phyloP scores from a whole-genome alignment of 2,113 vertebrate species.

The Hippocampus zosterae region DNA sequence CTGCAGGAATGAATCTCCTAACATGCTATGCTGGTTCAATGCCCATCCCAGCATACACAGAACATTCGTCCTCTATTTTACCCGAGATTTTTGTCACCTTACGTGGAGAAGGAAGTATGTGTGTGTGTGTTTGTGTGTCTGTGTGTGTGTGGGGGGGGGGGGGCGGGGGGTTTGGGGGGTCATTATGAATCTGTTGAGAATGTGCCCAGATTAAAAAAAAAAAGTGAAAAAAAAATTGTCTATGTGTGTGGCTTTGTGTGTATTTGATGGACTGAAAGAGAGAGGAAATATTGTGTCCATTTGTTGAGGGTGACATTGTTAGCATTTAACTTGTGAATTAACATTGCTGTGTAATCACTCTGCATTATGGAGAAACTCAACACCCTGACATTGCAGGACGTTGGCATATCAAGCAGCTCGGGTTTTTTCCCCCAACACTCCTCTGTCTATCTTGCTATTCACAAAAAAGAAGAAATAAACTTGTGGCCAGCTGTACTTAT shows the following conservation, averaged over 20 bases:
- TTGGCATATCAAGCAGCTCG: slow-evolving; percentile 31
- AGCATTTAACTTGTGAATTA: slow-evolving; percentile 37
- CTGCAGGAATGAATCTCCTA: too few relatives aligned
- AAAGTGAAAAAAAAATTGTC: too few relatives aligned
- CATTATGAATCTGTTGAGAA: too few relatives aligned
- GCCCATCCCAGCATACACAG: too few relatives aligned
- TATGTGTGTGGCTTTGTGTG: background rate
- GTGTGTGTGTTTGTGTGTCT: too few relatives aligned
- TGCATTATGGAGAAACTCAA: slow-evolving; percentile 46
- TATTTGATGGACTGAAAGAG: background rate
- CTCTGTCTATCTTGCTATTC: background rate
- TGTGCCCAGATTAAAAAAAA: too few relatives aligned
- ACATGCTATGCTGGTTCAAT: too few relatives aligned
- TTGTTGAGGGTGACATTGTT: slow-evolving; percentile 26
- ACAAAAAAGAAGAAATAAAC: background rate
- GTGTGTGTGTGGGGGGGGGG: too few relatives aligned
- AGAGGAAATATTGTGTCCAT: background rate
- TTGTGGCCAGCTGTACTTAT: background rate
- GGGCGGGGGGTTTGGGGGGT: too few relatives aligned
- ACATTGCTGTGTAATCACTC: slow-evolving; percentile 53
- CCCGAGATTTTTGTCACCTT: too few relatives aligned
- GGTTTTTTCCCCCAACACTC: slow-evolving; percentile 13
- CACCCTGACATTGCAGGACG: slow-evolving; percentile 48
- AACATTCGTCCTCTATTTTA: too few relatives aligned
- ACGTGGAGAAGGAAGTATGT: too few relatives aligned